Base-by-base conservation (phyloP, 2,888 invertebrate genomes). In the Euplagia quadripunctaria region DNA sequence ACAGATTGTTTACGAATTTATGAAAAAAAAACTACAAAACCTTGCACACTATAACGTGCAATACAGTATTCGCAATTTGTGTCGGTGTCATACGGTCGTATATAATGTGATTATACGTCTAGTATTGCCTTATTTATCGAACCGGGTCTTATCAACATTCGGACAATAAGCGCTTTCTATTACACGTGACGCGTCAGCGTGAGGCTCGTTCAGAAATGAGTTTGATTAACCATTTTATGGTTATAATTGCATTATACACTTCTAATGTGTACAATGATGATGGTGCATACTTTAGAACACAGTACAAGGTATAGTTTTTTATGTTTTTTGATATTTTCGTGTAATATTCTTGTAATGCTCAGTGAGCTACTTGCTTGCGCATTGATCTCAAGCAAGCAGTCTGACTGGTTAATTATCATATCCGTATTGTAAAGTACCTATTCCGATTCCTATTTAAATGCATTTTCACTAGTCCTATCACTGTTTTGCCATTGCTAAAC, bases 81-180 rank as follows among this genome's bases (percentile, higher is more conserved):
- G 41, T 17, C 66, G 41, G 41, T 66, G 17, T 66, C 16, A 66
- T 31, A 51, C 20, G 41, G 41, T 66, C 51, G 51, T 20, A 4
- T 68, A 8, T 16, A 55, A 20, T 42, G 14, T 6, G 55, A 20
- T 55, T 68, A 42, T 42, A 42, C 42, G n/a, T 42, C n/a, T 67
- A 67, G 43, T 43, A 43, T 43, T 14, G 14, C n/a, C 68, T 66
- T 65, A 20, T 65, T 65, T 20, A 46, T 65, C n/a, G 46, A 46
- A 65, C 46, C 20, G 4, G 43, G 14, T 55, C 8, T 68, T 68
- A 68, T 68, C 55, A 43, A 43, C 43, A 58, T 68, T 58, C 20
- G 12, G 43, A 16, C 42, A 42, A 55, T 43, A 58, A 55, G 43
- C 20, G 1, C 17, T 66, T 66, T 41, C 51, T 17, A 9, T 51